Conservation (phyloP, 2,888 invertebrate genomes). For the Micoletzkya japonica region DNA sequence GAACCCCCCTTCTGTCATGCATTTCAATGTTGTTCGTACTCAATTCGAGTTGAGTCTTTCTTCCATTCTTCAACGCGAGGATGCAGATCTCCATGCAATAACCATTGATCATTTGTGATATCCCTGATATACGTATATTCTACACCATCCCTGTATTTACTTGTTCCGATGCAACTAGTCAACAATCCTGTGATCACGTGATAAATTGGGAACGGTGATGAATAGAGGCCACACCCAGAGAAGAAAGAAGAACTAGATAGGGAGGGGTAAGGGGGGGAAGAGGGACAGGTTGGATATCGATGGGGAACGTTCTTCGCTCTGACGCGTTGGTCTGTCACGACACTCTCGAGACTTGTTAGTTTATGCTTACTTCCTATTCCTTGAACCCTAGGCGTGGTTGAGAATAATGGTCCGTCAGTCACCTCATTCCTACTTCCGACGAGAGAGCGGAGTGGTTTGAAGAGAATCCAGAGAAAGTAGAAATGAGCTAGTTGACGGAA, state of each 20-base stretch:
- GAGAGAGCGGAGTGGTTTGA: background rate
- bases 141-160: too few species aligned
- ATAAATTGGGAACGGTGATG: too few species aligned
- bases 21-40: slow-evolving; percentile 19
- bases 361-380: background rate
- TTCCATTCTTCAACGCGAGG: background rate
- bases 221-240: slow-evolving; percentile 27
- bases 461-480: background rate
- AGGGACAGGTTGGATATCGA: slow-evolving; percentile 18
- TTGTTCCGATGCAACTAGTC: too few species aligned
- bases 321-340: slow-evolving; percentile 53
- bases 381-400: background rate
- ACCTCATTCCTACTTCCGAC: too few species aligned
- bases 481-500: background rate
- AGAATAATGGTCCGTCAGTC: background rate
- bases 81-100: slow-evolving; percentile 15
- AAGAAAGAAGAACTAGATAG: slow-evolving; percentile 21
- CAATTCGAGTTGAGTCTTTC: slow-evolving; percentile 12
- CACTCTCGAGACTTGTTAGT: slow-evolving; percentile 52
- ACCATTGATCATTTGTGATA: slow-evolving; percentile 18
- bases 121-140: too few species aligned
- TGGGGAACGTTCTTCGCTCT: slow-evolving; percentile 55
- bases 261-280: slow-evolving; percentile 1
- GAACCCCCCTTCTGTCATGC: slow-evolving; percentile 19
- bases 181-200: too few species aligned